Base-by-base conservation (phyloP, 2,888 invertebrate genomes). In the Melieria omissa region DNA sequence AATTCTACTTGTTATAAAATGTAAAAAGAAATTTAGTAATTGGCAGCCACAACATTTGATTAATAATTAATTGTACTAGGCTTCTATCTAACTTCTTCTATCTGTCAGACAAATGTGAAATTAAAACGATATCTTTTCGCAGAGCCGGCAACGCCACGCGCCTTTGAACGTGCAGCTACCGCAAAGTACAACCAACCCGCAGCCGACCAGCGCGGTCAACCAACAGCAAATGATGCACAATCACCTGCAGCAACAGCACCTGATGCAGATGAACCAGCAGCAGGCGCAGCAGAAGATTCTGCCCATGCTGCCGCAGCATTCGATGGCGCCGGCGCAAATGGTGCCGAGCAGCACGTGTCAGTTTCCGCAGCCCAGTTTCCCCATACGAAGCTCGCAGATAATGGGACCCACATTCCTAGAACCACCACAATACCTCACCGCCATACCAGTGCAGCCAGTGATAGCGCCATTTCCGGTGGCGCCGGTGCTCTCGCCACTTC, bases 391-490 rank as follows among this genome's bases (percentile, higher is more conserved):
- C 60, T 73, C 82, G 2, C 85, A 85, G 73, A 73, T 86, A 14
- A 78, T 85, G 63, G 76, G 74, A 0, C 80, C 86, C 46, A 83
- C 85, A 5, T 89, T 88, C 72, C 77, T 89, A 65, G 89, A 89
- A 76, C 85, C 87, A 0, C 83, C 88, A 0, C 90, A 90, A 78
- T 91, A 89, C 78, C 84, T 90, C 52, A 85, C 90, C 4, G 88
- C 90, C 14, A 90, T 90, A 74, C 90, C 90, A 45, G 86, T 91
- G 74, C 91, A 90, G 76, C 89, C 90, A 2, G 87, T 90, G 9
- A 88, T 90, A 62, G 86, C 89, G 1, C 85, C 87, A 16, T 90
- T 89, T 79, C 81, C 89, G 1, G 82, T 88, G 46, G 85, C 89
- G 42, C 84, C 88, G 4, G 85, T 89, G 45, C 74, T 85, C 4